Evolutionary conservation across 1,140 invertebrate species (phyloP).

Genomic region (Drosophila micromelanica): DNA sequence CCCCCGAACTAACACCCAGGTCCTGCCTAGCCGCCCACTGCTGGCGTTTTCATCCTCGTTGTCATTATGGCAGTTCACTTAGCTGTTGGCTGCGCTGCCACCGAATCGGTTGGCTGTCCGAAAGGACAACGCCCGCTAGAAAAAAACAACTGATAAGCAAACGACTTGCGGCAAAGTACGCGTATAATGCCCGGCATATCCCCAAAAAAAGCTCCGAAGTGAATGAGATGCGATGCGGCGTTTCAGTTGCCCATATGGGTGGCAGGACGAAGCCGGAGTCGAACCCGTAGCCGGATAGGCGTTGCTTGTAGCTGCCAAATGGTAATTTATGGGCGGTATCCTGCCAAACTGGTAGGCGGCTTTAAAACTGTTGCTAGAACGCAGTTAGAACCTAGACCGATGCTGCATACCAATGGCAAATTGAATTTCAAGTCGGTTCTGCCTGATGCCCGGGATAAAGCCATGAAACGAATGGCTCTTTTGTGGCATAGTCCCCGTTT

Average conservation of each 20-base stretch:
- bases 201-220: conserved; percentile 36
- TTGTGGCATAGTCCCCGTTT: conserved; percentile 1
- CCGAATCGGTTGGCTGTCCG: conserved; percentile 40
- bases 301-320: conserved; percentile 70
- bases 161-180: conserved; percentile 70
- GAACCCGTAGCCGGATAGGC: conserved; percentile 22
- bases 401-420: conserved; percentile 27
- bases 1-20: neutral
- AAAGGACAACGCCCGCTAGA: conserved; percentile 47
- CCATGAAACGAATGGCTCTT: conserved; percentile 3
- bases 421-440: conserved; percentile 10
- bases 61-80: conserved; percentile 53
- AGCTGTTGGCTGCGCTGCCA: conserved; percentile 20
- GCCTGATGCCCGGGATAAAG: conserved; percentile 2
- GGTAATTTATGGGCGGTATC: conserved; percentile 77
- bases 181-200: conserved; percentile 61
- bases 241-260: conserved; percentile 48
- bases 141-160: conserved; percentile 65
- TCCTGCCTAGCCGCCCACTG: conserved; percentile 4
- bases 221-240: conserved; percentile 32
- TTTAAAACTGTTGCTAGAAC: conserved; percentile 68
- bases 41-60: neutral
- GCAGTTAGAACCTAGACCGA: conserved; percentile 13
- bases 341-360: conserved; percentile 69
- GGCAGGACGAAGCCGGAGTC: neutral